A percentile compares a stretch with the other conserved stretches of the same genome.
These are phyloP conservation scores for Myzus persicae DNA, from an alignment of 1,140 invertebrate genomes.

Conservation along the genomic window DNA sequence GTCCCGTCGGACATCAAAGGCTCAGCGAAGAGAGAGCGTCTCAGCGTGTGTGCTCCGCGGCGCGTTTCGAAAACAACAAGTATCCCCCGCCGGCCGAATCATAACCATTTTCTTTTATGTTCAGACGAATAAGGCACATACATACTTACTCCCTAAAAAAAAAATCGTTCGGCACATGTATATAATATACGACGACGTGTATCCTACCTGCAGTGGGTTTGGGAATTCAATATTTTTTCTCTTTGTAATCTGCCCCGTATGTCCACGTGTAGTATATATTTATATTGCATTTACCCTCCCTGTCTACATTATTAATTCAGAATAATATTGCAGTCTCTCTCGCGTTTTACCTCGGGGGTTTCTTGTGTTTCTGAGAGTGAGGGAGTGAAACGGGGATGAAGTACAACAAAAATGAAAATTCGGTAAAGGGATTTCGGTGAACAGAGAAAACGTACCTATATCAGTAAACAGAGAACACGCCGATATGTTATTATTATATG, in stretches of 20 bases:
- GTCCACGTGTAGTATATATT: not conserved
- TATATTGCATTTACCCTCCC: constrained; percentile 21
- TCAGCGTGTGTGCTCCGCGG: not conserved
- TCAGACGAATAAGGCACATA: too few relatives aligned
- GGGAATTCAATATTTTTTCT: constrained; percentile 51
- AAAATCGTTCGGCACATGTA: constrained; percentile 36
- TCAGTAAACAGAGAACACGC: not conserved
- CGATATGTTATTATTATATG: constrained; percentile 1
- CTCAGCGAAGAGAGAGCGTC: not conserved
- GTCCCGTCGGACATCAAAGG: constrained; percentile 44
- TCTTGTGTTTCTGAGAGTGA: not conserved
- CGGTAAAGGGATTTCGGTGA: not conserved
- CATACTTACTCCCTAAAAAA: not conserved
- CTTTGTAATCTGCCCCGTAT: not conserved
- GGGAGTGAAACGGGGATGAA: not conserved
- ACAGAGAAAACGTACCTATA: not conserved
- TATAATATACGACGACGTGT: too few relatives aligned
- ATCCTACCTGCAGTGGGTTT: constrained; percentile 9
- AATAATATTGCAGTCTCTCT: not conserved
- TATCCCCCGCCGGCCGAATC: constrained; percentile 41
- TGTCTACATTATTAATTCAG: constrained; percentile 26
- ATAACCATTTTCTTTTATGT: constrained; percentile 22
- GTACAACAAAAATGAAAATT: not conserved
- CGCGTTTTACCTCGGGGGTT: not conserved
- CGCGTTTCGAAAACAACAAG: constrained; percentile 29